These are phyloP conservation scores for Crenichthys baileyi DNA, from an alignment of 2,797 vertebrate genomes.

Conservation along the genomic window DNA sequence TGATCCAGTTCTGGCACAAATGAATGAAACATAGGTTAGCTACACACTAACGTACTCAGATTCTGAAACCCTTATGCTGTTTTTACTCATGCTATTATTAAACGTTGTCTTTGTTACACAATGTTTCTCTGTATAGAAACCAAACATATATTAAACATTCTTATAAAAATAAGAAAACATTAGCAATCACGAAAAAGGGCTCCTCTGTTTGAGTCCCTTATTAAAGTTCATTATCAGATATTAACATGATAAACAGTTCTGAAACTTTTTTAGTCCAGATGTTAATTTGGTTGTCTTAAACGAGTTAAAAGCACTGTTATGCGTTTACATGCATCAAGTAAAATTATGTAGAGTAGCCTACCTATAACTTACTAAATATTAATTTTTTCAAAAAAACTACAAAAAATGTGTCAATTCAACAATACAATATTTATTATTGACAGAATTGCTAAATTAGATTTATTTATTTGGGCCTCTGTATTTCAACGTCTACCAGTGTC, in stretches of 20 bases:
- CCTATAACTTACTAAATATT: neutral
- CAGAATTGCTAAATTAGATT: neutral
- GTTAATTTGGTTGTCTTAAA: neutral
- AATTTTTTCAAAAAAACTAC: too few species aligned
- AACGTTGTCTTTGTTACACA: too few species aligned
- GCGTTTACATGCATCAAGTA: neutral
- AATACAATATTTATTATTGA: neutral
- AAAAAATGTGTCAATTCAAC: too few species aligned
- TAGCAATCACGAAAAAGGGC: neutral
- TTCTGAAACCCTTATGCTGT: too few species aligned
- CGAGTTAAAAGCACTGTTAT: neutral
- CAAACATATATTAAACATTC: too few species aligned
- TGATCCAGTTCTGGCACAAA: too few species aligned
- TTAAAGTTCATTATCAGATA: neutral
- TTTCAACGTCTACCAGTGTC: conserved; percentile 25
- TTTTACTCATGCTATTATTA: too few species aligned
- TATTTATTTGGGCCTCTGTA: neutral
- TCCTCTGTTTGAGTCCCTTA: neutral
- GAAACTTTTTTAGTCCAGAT: neutral
- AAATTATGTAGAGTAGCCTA: neutral
- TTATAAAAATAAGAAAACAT: neutral
- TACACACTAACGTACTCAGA: too few species aligned
- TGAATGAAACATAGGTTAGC: too few species aligned
- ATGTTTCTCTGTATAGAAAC: too few species aligned
- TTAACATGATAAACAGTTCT: neutral